Base-by-base conservation (phyloP, 1,140 invertebrate species). In the Luehdorfia chinensis region DNA sequence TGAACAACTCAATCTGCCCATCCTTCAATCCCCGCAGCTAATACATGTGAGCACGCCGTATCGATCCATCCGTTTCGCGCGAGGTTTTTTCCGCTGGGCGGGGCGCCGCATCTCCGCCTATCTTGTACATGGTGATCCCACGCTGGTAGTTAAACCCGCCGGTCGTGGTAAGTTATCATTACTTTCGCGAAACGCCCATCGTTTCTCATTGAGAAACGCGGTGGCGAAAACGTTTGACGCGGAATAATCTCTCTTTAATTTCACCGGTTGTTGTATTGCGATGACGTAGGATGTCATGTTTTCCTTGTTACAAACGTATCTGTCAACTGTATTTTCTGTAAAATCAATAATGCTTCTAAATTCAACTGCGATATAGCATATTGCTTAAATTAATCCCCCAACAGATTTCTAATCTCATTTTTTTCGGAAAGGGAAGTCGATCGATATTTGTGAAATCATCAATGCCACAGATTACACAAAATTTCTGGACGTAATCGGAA, bases 1-100 rank as follows among this genome's bases (percentile, higher is more conserved):
- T n/a, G 16, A 36, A 16, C 11, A 19, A 36, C 33, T 16, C 33
- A 1, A 16, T 36, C 15, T 16, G 8, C 9, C 32, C 6, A 9
- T 16, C 33, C 33, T 9, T 36, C 16, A n/a, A n/a, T n/a, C n/a
- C n/a, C n/a, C n/a, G n/a, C n/a, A n/a, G n/a, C n/a, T n/a, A n/a
- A n/a, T n/a, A n/a, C n/a, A n/a, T 4, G 18, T 16, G 16, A 36
- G 16, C 60, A 61, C 63, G 61, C 66, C 54, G 73, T 79, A 84
- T 80, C 70, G 79, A 84, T 84, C 79, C 75, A 70, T 73, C 60
- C 75, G 79, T 79, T 76, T 79, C 75, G 69, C 77, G 70, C 71
- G 66, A 77, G 75, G 74, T 75, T 77, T 76, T 75, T 71, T 69
- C 59, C 62, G 62, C 67, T 68, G 63, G 70, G 71, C 59, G 66